Base-by-base conservation (phyloP, 2,797 vertebrate species). In the Telmatherina bonti region DNA sequence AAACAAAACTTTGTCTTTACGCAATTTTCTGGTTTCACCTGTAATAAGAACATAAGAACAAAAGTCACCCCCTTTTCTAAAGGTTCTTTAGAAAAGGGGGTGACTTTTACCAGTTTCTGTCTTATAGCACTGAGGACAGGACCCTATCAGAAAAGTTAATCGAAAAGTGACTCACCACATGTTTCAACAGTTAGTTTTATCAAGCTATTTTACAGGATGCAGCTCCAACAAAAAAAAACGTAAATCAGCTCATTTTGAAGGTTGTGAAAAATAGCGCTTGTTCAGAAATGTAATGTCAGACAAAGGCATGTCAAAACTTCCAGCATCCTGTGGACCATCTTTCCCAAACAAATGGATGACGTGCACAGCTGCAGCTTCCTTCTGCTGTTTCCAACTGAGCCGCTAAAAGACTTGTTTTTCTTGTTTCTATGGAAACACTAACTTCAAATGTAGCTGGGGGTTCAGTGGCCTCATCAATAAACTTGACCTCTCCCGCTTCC, bases 351-450 rank as follows among this genome's bases (percentile, higher is more conserved):
- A 59, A 11, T 16, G 26, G 26, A 30, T 35, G 4, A 35, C 13
- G 16, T 15, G 18, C 35, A 63, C 52, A 64, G n/a, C 70, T 60
- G 36, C 56, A 33, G 30, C 11, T 55, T 65, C 61, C 61, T 60
- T 31, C 26, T 33, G 36, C 18, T 15, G 27, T 64, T 52, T 41
- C 56, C 51, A 53, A 41, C n/a, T 38, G 30, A 47, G 51, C 18
- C 56, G 45, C 27, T 35, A 26, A 62, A 53, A 47, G 60, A 38
- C 35, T 54, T 33, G 47, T 10, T 6, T 45, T 16, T 55, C 12
- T 9, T 38, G 20, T 18, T 49, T 26, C 7, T 10, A 30, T 2
- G 30, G 20, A 18, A 72, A n/a, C 16, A 5, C 33, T 13, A 7
- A 24, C 47, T 26, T 30, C 30, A 36, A 26, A 30, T 18, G 7